These are phyloP conservation scores for Amiota minor DNA, from an alignment of 2,888 invertebrate genomes.

Conservation along the genomic window DNA sequence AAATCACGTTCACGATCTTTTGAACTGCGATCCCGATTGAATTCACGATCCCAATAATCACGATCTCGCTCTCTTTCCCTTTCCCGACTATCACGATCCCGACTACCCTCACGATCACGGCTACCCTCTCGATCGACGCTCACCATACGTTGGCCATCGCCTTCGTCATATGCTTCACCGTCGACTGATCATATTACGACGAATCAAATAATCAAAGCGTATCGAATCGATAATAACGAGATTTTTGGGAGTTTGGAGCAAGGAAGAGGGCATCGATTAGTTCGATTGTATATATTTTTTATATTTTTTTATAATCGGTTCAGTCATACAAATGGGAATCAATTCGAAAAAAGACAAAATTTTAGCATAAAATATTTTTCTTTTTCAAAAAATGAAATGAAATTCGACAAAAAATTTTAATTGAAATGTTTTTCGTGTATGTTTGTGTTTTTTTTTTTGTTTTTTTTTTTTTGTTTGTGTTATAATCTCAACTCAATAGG, in stretches of 20 bases:
- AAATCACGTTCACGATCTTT: conserved; percentile 68
- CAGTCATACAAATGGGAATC: conserved; percentile 63
- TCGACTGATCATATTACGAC: conserved; percentile 46
- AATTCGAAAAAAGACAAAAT: conserved; percentile 66
- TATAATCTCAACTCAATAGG: too few species aligned
- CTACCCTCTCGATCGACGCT: conserved; percentile 74
- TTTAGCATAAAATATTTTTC: conserved; percentile 53
- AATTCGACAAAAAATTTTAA: conserved; percentile 32
- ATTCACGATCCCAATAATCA: conserved; percentile 70
- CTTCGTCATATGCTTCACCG: conserved; percentile 73
- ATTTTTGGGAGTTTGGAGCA: conserved; percentile 43
- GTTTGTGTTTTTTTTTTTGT: not conserved
- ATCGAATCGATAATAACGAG: not conserved
- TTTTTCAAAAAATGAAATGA: conserved; percentile 38
- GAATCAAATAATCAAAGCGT: not conserved
- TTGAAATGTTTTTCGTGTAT: conserved; percentile 6
- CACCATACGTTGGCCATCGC: conserved; percentile 78
- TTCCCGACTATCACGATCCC: conserved; percentile 58
- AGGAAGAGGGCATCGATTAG: conserved; percentile 63
- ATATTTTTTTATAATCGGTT: conserved; percentile 45
- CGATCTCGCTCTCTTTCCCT: conserved; percentile 58
- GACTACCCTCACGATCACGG: conserved; percentile 74
- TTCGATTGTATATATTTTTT: conserved; percentile 32
- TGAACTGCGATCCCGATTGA: conserved; percentile 62
- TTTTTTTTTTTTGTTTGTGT: not conserved